Evolutionary conservation across 2,113 vertebrate genomes (phyloP).

Genomic region (Campylomormyrus numenius): DNA sequence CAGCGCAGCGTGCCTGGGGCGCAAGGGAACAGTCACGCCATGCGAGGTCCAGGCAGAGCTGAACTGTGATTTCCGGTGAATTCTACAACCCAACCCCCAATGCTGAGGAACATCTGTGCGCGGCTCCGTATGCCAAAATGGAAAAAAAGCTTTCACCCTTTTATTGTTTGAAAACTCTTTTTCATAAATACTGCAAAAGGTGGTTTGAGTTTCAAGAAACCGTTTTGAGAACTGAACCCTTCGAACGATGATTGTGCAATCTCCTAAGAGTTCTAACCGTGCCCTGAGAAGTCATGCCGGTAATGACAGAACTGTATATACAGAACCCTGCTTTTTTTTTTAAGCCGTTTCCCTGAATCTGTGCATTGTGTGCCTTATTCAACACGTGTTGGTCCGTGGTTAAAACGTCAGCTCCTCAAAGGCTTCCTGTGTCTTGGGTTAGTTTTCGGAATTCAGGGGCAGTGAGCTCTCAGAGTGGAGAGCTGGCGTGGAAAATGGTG

Average conservation of each 20-base stretch:
- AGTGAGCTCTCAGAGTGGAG: not conserved
- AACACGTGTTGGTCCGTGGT: constrained; percentile 63
- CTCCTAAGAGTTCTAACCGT: constrained; percentile 55
- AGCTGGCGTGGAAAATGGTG: not conserved
- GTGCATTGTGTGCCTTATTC: constrained; percentile 99
- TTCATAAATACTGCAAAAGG: not conserved
- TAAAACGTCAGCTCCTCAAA: constrained; percentile 47
- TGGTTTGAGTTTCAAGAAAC: not conserved
- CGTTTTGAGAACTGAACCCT: constrained; percentile 21
- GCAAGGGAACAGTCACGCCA: not conserved
- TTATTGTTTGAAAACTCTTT: not conserved
- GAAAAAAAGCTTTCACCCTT: not conserved
- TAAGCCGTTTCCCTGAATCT: constrained; percentile 89
- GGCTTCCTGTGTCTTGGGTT: constrained; percentile 63
- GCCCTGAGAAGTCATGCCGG: constrained; percentile 86
- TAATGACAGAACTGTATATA: constrained; percentile 80
- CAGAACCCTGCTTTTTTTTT: constrained; percentile 79
- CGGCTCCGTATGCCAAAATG: constrained; percentile 11
- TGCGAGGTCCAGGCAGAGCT: not conserved
- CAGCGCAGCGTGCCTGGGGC: not conserved
- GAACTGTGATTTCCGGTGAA: not conserved
- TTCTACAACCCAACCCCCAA: not conserved
- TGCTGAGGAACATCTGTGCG: not conserved
- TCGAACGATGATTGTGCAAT: constrained; percentile 67
- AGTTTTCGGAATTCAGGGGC: not conserved